A percentile compares a stretch with the other conserved stretches of the same genome.
Conservation (phyloP, 2,797 vertebrate genomes). For the Hypotaenidia okinawae region DNA sequence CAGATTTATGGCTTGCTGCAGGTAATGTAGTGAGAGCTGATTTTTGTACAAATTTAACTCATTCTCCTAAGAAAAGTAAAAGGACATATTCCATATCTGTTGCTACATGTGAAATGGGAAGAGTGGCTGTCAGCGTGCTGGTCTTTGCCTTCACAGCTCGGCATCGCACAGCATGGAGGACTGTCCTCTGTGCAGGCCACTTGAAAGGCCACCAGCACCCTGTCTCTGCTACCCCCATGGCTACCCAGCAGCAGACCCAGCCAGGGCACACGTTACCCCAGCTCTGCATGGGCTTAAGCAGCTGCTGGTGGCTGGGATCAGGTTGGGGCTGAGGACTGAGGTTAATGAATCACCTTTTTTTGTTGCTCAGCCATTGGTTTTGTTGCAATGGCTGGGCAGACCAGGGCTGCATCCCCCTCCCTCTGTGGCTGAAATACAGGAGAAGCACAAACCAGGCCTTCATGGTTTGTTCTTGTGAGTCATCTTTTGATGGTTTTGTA, state of each 20-base stretch:
- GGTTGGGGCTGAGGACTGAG: neutral
- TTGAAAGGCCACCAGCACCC: neutral
- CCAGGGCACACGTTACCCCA: neutral
- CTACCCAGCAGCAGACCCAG: neutral
- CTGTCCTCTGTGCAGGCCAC: neutral
- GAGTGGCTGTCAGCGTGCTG: neutral
- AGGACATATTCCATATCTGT: accelerated
- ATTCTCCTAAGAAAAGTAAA: neutral
- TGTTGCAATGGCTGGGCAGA: neutral
- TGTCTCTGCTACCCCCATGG: neutral
- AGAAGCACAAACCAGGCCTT: neutral
- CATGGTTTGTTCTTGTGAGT: neutral
- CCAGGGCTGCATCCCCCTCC: neutral
- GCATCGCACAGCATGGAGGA: accelerated
- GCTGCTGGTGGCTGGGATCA: neutral
- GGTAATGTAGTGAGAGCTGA: neutral
- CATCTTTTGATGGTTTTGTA: neutral
- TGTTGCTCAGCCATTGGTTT: neutral
- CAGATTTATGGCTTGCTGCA: neutral
- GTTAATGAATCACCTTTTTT: neutral
- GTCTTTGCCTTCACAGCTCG: neutral
- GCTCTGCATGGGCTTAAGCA: neutral
- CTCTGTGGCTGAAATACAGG: neutral
- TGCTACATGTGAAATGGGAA: neutral
- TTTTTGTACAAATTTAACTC: neutral